A percentile compares a stretch with the other conserved stretches of the same genome.
These are phyloP conservation scores for Zosterops pallidus DNA, from an alignment of 2,113 vertebrate species.

Conservation along the genomic window DNA sequence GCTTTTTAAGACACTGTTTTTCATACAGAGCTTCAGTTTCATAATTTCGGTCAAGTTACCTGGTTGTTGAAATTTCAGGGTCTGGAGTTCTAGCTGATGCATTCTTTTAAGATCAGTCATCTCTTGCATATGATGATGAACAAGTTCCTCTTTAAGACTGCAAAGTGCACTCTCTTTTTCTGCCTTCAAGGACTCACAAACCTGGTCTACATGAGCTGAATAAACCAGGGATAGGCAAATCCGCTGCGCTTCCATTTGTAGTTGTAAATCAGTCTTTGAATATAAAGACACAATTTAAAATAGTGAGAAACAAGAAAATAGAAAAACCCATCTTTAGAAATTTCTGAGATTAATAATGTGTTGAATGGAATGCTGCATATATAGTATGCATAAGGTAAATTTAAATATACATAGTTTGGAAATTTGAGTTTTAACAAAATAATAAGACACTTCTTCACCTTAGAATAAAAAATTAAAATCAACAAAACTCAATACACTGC, in stretches of 20 bases:
- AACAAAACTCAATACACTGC: background rate
- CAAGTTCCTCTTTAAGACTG: slow-evolving; percentile 77
- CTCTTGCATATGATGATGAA: slow-evolving; percentile 67
- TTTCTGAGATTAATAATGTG: background rate
- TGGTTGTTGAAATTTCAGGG: slow-evolving; percentile 60
- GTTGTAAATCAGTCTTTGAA: slow-evolving; percentile 83
- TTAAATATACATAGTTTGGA: background rate
- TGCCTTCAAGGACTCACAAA: slow-evolving; percentile 73
- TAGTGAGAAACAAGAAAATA: background rate
- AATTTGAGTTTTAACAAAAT: background rate
- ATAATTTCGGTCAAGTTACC: slow-evolving; percentile 67
- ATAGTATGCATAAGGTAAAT: background rate
- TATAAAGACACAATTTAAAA: background rate
- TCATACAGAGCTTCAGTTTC: background rate
- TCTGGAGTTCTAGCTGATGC: slow-evolving; percentile 72
- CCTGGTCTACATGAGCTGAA: slow-evolving; percentile 86
- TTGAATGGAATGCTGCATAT: background rate
- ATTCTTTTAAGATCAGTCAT: slow-evolving; percentile 71
- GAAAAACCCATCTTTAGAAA: background rate
- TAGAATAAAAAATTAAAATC: background rate
- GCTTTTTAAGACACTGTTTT: background rate
- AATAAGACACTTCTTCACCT: background rate
- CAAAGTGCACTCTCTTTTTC: slow-evolving; percentile 75
- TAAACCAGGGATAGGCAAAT: slow-evolving; percentile 92
- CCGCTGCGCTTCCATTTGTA: slow-evolving; percentile 91